Base-by-base conservation (phyloP, 1,140 invertebrate species). In the Apis mellifera region DNA sequence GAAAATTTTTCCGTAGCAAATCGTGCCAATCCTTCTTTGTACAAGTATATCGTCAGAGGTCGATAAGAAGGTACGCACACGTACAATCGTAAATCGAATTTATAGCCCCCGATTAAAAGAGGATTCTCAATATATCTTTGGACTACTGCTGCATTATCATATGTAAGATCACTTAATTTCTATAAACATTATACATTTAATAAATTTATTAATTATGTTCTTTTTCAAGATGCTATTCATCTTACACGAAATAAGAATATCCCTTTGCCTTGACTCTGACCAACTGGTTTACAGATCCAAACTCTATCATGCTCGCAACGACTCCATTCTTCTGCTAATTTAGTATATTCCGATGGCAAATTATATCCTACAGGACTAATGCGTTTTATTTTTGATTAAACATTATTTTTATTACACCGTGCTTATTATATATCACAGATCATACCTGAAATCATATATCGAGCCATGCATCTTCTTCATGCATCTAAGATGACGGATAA, bases 221-320 rank as follows among this genome's bases (percentile, higher is more conserved):
- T 2, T 11, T 50, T 59, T n/a, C 9, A 57, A 23, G 48, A 50
- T 50, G 60, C 0, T 19, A 3, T 71, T 75, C 21, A 9, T 15
- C n/a, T 32, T 32, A 97, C 97, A 87, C 96, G 95, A 93, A 98
- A 98, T 21, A 98, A 90, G 91, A 97, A 97, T 83, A 98, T 98
- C 65, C 97, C 97, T 89, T 95, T 95, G 1, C 97, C 97, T 93
- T 98, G 96, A 86, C 97, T 98, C 90, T 97, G 96, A 2, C 97
- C 96, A 0, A 97, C 97, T 12, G 97, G 97, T 89, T 98, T 98
- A 90, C 97, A 98, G 78, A 98, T 98, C 97, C 97, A 98, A 23
- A 97, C 95, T 79, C 91, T 91, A 68, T 94, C 91, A 57, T 93
- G 91, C 55, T 94, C 92, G 52, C 89, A 92, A 65, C 91, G 91